These are phyloP conservation scores for Denticeps clupeoides DNA, from an alignment of 2,797 vertebrate genomes.

Conservation along the genomic window DNA sequence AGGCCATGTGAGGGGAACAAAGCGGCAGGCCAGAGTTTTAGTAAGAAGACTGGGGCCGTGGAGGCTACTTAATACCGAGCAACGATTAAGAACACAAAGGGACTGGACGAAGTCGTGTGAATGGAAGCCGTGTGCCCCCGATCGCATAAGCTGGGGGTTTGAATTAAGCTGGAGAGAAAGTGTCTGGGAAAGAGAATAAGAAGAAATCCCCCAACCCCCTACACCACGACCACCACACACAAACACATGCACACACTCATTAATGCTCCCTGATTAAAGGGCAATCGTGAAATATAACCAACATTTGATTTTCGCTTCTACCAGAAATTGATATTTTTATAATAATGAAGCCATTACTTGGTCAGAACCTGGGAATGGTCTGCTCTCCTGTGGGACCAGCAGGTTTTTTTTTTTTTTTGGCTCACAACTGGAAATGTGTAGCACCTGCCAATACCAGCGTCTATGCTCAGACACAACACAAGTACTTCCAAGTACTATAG, in stretches of 20 bases:
- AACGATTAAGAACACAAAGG: slow-evolving; percentile 47
- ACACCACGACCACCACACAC: no score
- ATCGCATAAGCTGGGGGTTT: slow-evolving; percentile 36
- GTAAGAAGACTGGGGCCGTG: slow-evolving; percentile 37
- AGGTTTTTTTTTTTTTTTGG: slow-evolving; percentile 23
- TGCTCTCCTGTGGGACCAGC: slow-evolving; percentile 8
- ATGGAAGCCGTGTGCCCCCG: slow-evolving; percentile 43
- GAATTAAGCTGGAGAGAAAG: slow-evolving; percentile 40
- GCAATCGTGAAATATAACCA: no score
- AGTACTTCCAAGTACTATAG: no score
- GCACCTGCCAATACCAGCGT: slow-evolving; percentile 25
- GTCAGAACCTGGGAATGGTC: slow-evolving; percentile 14
- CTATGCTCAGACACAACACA: no score
- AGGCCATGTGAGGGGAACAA: slow-evolving; percentile 28
- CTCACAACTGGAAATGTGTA: slow-evolving; percentile 17
- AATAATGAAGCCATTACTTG: no score
- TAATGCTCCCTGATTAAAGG: no score
- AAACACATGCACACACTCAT: no score
- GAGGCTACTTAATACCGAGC: slow-evolving; percentile 39
- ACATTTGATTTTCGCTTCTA: no score
- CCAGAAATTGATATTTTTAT: no score
- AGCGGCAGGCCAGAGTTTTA: slow-evolving; percentile 34
- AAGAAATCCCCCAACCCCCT: slow-evolving; percentile 20
- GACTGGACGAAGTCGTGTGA: slow-evolving; percentile 35
- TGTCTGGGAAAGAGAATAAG: slow-evolving; percentile 35